Conservation (phyloP, 2,888 invertebrate species). For the Lysandra bellargus region DNA sequence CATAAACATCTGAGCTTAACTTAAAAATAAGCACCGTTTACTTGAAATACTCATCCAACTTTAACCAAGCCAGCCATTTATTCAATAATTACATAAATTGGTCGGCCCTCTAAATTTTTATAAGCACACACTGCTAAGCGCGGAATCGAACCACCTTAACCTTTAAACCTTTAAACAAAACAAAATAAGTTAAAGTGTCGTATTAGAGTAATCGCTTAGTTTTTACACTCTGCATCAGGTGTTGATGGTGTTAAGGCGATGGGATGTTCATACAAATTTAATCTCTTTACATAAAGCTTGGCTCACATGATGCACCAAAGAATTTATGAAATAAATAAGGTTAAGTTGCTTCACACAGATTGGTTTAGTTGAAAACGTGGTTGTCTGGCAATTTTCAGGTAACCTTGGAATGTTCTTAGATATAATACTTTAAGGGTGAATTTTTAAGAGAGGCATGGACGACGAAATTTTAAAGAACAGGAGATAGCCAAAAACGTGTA, state of each 20-base stretch:
- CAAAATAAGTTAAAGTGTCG: neutral
- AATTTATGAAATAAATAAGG: no score
- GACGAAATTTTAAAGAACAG: no score
- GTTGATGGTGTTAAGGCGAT: slow-evolving; percentile 48
- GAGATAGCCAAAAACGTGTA: no score
- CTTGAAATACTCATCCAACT: no score
- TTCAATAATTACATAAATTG: no score
- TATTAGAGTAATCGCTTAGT: neutral
- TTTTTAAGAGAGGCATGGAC: no score
- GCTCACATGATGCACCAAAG: neutral
- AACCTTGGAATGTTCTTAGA: no score
- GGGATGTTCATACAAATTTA: slow-evolving; percentile 29
- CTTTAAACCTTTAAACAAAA: neutral
- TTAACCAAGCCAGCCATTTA: no score
- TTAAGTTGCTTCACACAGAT: neutral
- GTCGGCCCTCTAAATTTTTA: neutral
- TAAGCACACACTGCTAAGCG: neutral
- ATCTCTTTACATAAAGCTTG: slow-evolving; percentile 26
- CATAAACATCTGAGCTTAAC: no score
- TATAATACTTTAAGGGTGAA: no score
- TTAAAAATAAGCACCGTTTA: neutral
- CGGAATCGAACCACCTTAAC: neutral
- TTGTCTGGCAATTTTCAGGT: no score
- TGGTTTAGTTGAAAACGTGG: no score
- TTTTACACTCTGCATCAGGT: slow-evolving; percentile 55